Evolutionary conservation across 2,888 invertebrate species (phyloP).

Genomic region (Scotopteryx bipunctaria): DNA sequence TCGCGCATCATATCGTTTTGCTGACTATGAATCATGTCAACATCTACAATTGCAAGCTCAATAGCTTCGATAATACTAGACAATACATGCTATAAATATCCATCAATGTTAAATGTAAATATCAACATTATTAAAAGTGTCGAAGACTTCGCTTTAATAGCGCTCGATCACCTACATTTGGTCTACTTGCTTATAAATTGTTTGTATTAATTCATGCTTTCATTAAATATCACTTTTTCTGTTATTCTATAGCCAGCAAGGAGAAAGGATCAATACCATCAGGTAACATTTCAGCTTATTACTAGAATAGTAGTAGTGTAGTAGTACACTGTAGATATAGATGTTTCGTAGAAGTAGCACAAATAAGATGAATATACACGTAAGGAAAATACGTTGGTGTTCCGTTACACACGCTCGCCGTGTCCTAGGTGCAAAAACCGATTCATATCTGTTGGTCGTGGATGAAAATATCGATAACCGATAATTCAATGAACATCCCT

Average conservation of each 20-base stretch:
- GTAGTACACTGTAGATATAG: neutral
- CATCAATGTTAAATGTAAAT: neutral
- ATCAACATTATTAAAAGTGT: neutral
- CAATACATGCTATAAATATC: neutral
- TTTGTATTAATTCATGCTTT: conserved; percentile 20
- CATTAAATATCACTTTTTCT: conserved; percentile 27
- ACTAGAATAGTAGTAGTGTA: neutral
- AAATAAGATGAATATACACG: neutral
- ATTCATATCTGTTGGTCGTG: neutral
- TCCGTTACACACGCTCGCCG: too few relatives aligned
- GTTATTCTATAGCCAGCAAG: conserved; percentile 27
- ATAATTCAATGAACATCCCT: conserved; percentile 25
- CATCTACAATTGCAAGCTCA: neutral
- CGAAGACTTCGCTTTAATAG: conserved; percentile 7
- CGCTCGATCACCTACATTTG: neutral
- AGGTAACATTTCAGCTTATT: conserved; percentile 20
- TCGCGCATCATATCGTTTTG: neutral
- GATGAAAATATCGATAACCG: conserved; percentile 6
- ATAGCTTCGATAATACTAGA: neutral
- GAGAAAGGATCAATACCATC: conserved; percentile 30
- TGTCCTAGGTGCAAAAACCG: too few relatives aligned
- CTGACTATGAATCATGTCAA: too few relatives aligned
- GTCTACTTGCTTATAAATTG: conserved; percentile 9
- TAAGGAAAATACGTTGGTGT: too few relatives aligned
- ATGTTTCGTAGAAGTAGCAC: neutral